Evolutionary conservation across 2,888 invertebrate species (phyloP).

Genomic region (Agonopterix heracliana): DNA sequence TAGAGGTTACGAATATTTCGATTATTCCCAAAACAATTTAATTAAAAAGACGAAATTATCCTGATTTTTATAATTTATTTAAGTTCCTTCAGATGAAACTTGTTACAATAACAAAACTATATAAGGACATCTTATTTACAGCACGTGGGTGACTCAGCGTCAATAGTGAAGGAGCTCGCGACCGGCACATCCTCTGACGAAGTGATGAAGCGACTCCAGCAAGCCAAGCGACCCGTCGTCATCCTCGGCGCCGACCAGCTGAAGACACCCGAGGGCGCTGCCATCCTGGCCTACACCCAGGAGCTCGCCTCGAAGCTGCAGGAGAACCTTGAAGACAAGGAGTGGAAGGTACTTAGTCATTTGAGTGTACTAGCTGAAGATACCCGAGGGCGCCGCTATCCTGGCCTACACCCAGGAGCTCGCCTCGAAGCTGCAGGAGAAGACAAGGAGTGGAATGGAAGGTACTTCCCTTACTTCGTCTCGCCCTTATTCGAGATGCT

Average conservation of each 20-base stretch:
- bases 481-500: too few relatives aligned
- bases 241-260: slow-evolving; percentile 93
- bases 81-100: too few relatives aligned
- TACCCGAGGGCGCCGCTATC: slow-evolving; percentile 86
- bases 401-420: slow-evolving; percentile 84
- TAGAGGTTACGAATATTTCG: too few relatives aligned
- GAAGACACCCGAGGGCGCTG: slow-evolving; percentile 85
- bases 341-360: slow-evolving; percentile 59
- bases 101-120: too few relatives aligned
- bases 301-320: slow-evolving; percentile 80
- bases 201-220: slow-evolving; percentile 76
- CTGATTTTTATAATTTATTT: too few relatives aligned
- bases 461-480: slow-evolving; percentile 32
- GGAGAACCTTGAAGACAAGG: slow-evolving; percentile 67
- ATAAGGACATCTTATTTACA: slow-evolving; percentile 30
- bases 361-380: slow-evolving; percentile 13
- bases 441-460: slow-evolving; percentile 72
- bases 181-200: slow-evolving; percentile 78
- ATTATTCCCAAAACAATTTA: too few relatives aligned
- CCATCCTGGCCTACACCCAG: slow-evolving; percentile 84
- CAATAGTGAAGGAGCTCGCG: slow-evolving; percentile 83
- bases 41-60: too few relatives aligned
- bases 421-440: slow-evolving; percentile 77
- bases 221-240: slow-evolving; percentile 93
- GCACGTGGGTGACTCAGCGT: slow-evolving; percentile 90